Evolutionary conservation across 2,888 invertebrate genomes (phyloP), one percentile per base, ranked within the genome.

Genomic region (Lasioglossum lativentre): DNA sequence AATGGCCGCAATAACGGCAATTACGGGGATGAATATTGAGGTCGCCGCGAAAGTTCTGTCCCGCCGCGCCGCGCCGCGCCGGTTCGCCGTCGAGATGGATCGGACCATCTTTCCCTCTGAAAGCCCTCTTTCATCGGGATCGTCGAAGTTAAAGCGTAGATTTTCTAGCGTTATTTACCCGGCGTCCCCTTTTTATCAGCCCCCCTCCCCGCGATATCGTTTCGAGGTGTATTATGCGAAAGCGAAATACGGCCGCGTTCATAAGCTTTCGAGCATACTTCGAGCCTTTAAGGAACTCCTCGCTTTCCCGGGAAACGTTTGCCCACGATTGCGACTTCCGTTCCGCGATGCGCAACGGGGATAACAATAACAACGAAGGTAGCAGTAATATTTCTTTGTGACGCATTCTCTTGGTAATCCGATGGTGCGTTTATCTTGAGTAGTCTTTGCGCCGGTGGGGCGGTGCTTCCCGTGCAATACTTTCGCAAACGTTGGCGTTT

Each of bases 1-100:
- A 82, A 85, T 75, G 82, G 72, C 38, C 40, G 78, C 72, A 56
- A 77, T 74, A 70, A 59, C 68, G 77, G 34, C 76, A 77, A 82
- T 82, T 81, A 84, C 66, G 70, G 42, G 45, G 34, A 73, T 52
- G 82, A 47, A 81, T 81, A 81, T 81, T 47, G 40, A 78, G 77
- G 77, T 40, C 56, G 75, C 38, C 45, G 76, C 16, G 59, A 73
- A 73, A 78, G 59, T 8, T 73, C n/a, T 40, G 73, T 34, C 59
- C 42, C 38, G 45, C 40, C n/a, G 59, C n/a, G 34, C 34, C n/a
- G 23, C 42, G 8, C 34, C 34, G 42, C n/a, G 45, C 40, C n/a
- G 59, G 16, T 23, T 59, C n/a, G 34, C 34, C n/a, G 23, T 2
- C 27, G 8, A 63, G 59, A 72, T 34, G 59, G 45, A 78, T 63